Conservation (phyloP, 2,113 vertebrate genomes). For the Zeus faber region DNA sequence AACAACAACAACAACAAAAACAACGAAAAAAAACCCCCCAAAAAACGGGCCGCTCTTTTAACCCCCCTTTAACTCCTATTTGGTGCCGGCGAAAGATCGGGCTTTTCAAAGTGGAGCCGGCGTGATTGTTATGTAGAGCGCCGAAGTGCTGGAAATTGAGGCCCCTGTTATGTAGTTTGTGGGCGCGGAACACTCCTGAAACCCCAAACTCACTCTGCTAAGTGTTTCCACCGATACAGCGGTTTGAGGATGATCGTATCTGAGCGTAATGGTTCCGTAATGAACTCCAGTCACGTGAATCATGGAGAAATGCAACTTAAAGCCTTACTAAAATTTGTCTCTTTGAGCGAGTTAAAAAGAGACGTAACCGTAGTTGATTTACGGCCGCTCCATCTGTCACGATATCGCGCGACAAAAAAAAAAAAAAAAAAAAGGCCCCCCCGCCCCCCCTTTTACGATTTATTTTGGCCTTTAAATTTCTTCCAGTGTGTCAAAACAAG, state of each 20-base stretch:
- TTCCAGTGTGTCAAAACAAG: constrained; percentile 79
- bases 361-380: constrained; percentile 24
- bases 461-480: constrained; percentile 66
- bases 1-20: constrained; percentile 56
- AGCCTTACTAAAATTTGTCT: no score
- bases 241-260: constrained; percentile 34
- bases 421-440: constrained; percentile 33
- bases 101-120: constrained; percentile 17
- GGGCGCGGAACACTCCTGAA: constrained; percentile 8
- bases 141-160: constrained; percentile 16
- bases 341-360: no score
- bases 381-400: constrained; percentile 20
- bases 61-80: constrained; percentile 37
- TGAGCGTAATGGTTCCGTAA: no score
- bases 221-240: constrained; percentile 11
- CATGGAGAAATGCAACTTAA: no score
- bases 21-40: no score
- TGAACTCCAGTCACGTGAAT: no score
- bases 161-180: constrained; percentile 12
- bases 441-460: constrained; percentile 33
- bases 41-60: constrained; percentile 44
- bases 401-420: constrained; percentile 16
- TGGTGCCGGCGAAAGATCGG: constrained; percentile 32
- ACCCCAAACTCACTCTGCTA: constrained; percentile 20
- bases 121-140: constrained; percentile 31